Base-by-base conservation (phyloP, 1,140 invertebrate species). In the Mesaphorura yosii region DNA sequence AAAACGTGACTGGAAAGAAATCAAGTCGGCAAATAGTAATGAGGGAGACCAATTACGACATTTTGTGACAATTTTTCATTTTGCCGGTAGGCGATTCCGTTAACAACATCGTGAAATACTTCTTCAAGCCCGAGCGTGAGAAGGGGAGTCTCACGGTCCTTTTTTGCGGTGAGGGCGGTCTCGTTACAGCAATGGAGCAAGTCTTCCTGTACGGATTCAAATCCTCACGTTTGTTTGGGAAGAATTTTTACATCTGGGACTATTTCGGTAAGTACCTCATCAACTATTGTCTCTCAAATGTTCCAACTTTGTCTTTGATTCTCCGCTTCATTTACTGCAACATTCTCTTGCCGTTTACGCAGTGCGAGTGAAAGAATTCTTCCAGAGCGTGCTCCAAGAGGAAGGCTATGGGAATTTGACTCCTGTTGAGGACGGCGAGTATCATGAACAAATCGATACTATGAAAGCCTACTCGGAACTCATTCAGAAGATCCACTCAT, bases 241-340 rank as follows among this genome's bases (percentile, higher is more conserved):
- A 86, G 59, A 94, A 96, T 72, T 80, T 95, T 48, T 96, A 93
- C 66, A 82, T 97, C 29, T 98, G 95, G 95, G 94, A 98, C 71
- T 98, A 89, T 73, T 82, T 98, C 66, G 82, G 92, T 94, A 72
- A 76, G 75, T 17, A 25, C 17, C 22, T 7, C 12, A 6, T 34
- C 22, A 5, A 20, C 5, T 17, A 15, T 34, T 48, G 6, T 20
- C 6, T 48, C n/a, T 31, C 27, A 31, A 15, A 46, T 14, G 31
- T 12, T 31, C 3, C 19, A 7, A 38, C 40, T 42, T 12, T 17
- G 10, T 14, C 40, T 42, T 42, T 42, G 6, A 7, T 20, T 42
- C 20, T 42, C 25, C 25, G 26, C 22, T 39, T 39, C 48, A 12
- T 10, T 4, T 6, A 39, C 17, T 28, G 23, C 25, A n/a, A 5